phyloP scores from a whole-genome alignment of 2,797 vertebrate genomes.

The Sylvia borin region DNA sequence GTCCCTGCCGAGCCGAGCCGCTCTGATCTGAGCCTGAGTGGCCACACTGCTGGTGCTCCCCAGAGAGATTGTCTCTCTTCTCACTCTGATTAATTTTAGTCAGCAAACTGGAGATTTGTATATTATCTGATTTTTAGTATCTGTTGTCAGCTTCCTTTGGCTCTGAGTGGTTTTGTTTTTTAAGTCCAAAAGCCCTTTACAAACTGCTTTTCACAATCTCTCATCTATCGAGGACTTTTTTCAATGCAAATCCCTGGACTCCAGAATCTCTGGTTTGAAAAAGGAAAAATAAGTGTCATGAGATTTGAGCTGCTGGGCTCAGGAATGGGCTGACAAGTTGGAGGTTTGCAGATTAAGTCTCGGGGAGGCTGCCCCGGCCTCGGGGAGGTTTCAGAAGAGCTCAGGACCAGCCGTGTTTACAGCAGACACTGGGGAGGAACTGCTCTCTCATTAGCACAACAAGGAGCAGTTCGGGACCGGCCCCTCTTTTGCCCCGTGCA shows the following conservation, averaged over 20 bases:
- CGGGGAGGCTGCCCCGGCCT: not conserved
- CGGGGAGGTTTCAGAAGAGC: not conserved
- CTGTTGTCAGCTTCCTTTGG: not conserved
- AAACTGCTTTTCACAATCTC: not conserved
- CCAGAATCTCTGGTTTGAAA: not conserved
- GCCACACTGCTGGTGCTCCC: accelerated
- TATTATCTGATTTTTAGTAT: not conserved
- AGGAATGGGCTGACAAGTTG: not conserved
- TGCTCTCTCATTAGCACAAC: not conserved
- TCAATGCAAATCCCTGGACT: not conserved
- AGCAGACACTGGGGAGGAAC: not conserved
- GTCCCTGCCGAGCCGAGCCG: not conserved
- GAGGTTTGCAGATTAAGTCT: slow-evolving; percentile 1
- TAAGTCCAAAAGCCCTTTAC: not conserved
- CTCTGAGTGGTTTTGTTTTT: not conserved
- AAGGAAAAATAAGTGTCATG: not conserved
- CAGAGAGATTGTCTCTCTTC: not conserved
- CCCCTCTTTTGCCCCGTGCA: not conserved
- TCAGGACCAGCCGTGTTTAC: not conserved
- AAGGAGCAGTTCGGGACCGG: not conserved
- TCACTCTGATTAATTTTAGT: not conserved
- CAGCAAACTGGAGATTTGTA: not conserved
- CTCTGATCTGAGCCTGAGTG: not conserved
- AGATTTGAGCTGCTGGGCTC: not conserved
- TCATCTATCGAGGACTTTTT: not conserved